Evolutionary conservation across 2,113 vertebrate species (phyloP), one percentile per base, ranked within the genome.

Genomic region (Melanotaenia duboulayi): DNA sequence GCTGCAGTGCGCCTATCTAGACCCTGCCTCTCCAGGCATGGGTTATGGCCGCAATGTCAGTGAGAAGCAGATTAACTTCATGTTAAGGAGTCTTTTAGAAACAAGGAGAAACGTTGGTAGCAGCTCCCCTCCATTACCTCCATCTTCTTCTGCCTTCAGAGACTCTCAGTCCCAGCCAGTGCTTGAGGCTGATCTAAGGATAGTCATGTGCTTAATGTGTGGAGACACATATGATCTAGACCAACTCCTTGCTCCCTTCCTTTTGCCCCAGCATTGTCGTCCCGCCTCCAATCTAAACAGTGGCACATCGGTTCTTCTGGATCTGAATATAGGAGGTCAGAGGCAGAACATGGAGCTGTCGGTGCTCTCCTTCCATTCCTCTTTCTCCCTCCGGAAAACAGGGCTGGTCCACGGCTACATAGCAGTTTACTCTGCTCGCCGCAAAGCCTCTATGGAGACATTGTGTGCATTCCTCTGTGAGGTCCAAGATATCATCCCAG

Each of bases 131-230:
- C 92, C 92, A 19, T 73, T 91, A 59, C 86, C 81, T n/a, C 83
- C 87, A 72, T 90, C 95, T 0, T 90, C 95, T 0, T 74, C 95
- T 7, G 86, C 92, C 58, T 88, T 94, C 78, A 95, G 94, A 86
- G 97, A 99, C 9, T 89, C 94, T 84, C 94, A 92, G 60, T 83
- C 89, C 44, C 94, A 92, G 65, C 87, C 90, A 40, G 51, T 66
- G 35, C 87, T 89, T 0, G 97, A 99, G 5, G 87, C 92, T 0
- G 97, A 98, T 23, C 92, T 99, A 1, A 94, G 96, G 1, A 92
- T 99, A 20, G 96, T 96, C 35, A 94, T 97, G 94, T 99, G 98
- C 83, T 77, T 99, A 66, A 97, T 99, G 97, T 99, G 97, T 64
- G 97, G 97, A 8, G 97, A 99, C 64, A 92, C 95, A 0, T 96